A percentile compares a stretch with the other conserved stretches of the same genome.
Conservation (phyloP, 2,113 vertebrate species). For the Bubo scandiacus region DNA sequence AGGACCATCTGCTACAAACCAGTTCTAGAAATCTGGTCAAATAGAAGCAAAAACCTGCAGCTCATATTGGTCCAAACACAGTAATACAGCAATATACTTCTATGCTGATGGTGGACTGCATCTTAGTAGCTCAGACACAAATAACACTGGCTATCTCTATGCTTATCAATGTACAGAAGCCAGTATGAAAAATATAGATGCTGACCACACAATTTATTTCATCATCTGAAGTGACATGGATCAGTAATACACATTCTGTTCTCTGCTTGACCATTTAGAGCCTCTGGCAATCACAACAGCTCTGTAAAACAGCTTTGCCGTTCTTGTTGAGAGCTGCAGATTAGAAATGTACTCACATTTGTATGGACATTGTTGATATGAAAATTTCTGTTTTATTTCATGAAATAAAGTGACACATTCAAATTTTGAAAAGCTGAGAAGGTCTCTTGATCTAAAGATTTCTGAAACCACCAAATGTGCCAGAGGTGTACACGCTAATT, state of each 20-base stretch:
- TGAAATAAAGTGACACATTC: not conserved
- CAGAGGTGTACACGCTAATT: accelerated
- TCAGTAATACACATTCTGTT: not conserved
- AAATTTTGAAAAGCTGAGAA: not conserved
- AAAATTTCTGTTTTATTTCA: not conserved
- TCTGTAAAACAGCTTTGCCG: not conserved
- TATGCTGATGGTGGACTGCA: not conserved
- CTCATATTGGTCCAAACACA: not conserved
- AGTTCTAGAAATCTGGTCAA: not conserved
- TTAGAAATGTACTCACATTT: not conserved
- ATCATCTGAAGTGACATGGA: not conserved
- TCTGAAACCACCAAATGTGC: not conserved
- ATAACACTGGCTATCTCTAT: not conserved
- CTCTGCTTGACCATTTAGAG: not conserved
- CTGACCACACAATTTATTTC: not conserved
- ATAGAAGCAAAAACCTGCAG: not conserved
- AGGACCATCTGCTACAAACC: not conserved
- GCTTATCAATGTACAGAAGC: not conserved
- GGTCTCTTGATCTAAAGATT: not conserved
- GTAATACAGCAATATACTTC: not conserved
- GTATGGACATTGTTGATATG: not conserved
- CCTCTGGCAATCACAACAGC: not conserved
- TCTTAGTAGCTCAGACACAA: not conserved
- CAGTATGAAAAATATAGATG: not conserved
- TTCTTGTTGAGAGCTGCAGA: not conserved